Percentiles rank a stretch among this genome's conserved stretches.
Evolutionary conservation across 2,113 vertebrate species (phyloP).

Genomic region (Chionomys nivalis): DNA sequence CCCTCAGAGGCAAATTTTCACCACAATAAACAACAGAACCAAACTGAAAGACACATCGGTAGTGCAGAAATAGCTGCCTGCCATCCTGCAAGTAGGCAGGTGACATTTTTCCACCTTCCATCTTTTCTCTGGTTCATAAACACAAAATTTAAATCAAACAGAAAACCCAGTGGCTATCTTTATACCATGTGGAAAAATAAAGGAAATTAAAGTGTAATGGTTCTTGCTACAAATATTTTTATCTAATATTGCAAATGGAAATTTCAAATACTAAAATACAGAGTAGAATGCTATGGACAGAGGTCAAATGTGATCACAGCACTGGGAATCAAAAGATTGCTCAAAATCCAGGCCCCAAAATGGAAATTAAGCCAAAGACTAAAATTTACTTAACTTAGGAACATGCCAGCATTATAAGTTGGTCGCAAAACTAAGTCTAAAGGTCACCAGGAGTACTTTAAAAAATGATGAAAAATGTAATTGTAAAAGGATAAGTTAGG

Average conservation of each 20-base stretch:
- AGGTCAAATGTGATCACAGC: neutral
- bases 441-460: neutral
- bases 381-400: constrained; percentile 2
- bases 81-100: neutral
- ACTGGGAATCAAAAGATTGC: neutral
- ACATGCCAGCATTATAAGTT: neutral
- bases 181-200: neutral
- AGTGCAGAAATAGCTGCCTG: neutral
- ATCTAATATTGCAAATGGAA: neutral
- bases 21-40: neutral
- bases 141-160: neutral
- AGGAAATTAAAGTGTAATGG: neutral
- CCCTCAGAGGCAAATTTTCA: neutral
- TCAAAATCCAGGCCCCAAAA: neutral
- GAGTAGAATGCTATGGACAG: neutral
- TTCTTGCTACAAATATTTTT: neutral
- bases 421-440: neutral
- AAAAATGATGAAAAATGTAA: neutral
- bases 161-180: neutral
- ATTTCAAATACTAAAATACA: neutral
- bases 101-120: neutral
- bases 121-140: constrained; percentile 14
- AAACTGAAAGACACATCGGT: neutral
- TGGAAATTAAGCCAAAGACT: neutral
- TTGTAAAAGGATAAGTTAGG: neutral